Conservation (phyloP, 1,140 invertebrate genomes). For the Philotrypesis tridentata region DNA sequence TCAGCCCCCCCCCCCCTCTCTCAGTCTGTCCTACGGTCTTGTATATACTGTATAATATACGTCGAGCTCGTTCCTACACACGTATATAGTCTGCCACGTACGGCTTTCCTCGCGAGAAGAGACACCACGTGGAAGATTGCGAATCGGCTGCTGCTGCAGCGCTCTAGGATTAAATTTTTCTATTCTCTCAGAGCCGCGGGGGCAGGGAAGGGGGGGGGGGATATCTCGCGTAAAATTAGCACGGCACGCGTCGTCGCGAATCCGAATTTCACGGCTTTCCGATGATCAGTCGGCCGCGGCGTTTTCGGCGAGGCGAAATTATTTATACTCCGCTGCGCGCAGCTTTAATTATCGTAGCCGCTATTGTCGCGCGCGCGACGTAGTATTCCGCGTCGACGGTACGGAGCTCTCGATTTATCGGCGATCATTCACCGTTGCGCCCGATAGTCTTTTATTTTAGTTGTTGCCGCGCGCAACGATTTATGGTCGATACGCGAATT, state of each 20-base stretch:
- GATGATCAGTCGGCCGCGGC: no score
- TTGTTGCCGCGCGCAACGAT: background rate
- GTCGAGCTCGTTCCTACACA: background rate
- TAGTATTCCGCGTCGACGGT: background rate
- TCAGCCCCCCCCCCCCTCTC: no score
- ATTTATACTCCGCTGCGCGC: slow-evolving; percentile 1
- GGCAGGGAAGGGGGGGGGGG: background rate
- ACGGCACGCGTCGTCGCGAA: background rate
- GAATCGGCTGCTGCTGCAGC: background rate
- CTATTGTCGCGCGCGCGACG: slow-evolving; percentile 9
- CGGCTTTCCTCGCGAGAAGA: slow-evolving; percentile 1
- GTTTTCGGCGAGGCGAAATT: slow-evolving; percentile 12
- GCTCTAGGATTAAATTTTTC: slow-evolving; percentile 33
- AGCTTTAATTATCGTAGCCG: slow-evolving; percentile 37
- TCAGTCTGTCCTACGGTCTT: no score
- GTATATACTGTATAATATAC: no score
- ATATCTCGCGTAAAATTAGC: slow-evolving; percentile 36
- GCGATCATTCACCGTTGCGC: background rate
- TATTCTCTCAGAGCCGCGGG: background rate
- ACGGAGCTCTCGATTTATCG: slow-evolving; percentile 6
- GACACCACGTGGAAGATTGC: background rate
- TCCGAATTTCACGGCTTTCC: slow-evolving; percentile 32
- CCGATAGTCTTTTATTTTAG: no score
- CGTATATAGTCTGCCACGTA: no score
- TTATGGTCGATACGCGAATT: background rate